These are phyloP conservation scores for Odocoileus virginianus DNA, from an alignment of 2,113 vertebrate genomes.

Conservation along the genomic window DNA sequence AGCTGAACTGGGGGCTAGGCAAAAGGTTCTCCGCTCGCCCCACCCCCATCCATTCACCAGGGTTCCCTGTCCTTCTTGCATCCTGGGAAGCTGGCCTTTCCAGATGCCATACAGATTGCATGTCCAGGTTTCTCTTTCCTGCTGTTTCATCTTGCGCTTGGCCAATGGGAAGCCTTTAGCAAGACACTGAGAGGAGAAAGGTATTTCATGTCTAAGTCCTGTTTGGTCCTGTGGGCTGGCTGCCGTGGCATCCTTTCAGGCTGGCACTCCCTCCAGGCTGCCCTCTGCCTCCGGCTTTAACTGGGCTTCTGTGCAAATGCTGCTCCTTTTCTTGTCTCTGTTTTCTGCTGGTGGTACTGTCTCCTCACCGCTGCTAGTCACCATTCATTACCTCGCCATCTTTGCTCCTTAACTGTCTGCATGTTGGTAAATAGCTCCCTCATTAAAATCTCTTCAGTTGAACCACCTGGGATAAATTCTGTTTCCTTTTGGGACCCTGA, in stretches of 20 bases:
- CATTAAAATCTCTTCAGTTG: background rate
- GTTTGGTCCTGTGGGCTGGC: background rate
- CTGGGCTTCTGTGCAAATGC: background rate
- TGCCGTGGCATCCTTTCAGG: background rate
- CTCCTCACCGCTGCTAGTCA: background rate
- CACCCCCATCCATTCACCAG: accelerated
- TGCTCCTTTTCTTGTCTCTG: background rate
- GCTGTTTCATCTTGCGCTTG: background rate
- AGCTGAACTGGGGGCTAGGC: background rate
- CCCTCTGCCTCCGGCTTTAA: background rate
- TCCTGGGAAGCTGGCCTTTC: background rate
- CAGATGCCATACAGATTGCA: background rate
- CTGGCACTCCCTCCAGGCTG: background rate
- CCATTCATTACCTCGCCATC: background rate
- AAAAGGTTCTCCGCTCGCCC: background rate
- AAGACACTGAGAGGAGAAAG: background rate
- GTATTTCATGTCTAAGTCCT: background rate
- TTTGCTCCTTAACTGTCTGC: background rate
- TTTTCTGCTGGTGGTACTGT: background rate
- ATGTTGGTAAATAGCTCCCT: background rate
- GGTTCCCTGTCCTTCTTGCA: background rate
- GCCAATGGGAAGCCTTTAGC: background rate
- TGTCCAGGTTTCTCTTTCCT: background rate
- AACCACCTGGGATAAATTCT: background rate
- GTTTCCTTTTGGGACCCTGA: background rate